Base-by-base conservation (phyloP, 2,797 vertebrate species). In the Hydrophis major region DNA sequence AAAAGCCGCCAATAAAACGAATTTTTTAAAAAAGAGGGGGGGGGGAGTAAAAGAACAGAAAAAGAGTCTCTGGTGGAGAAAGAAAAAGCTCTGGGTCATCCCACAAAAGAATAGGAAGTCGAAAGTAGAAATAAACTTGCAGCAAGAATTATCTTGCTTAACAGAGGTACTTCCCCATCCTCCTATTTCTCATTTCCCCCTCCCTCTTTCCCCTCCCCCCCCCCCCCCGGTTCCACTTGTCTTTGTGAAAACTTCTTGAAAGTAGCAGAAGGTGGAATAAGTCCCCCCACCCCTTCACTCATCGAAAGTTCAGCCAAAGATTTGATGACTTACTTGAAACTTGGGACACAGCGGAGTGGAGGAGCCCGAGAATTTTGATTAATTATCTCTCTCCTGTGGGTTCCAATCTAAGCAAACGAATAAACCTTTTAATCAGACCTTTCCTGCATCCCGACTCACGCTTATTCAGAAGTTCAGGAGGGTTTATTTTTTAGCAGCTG, bases 131-230 rank as follows among this genome's bases (percentile, higher is more conserved):
- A 97, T 96, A 97, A 97, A 97, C 89, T 92, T 94, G 96, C 98
- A 98, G 94, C 97, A 97, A 98, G 98, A 98, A 98, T 98, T 97
- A 98, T 98, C 97, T 98, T 98, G 97, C 98, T 98, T 97, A 98
- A 98, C 91, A 95, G 96, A 95, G 95, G 93, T 94, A 95, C 83
- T 94, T 94, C 50, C 53, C 37, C 37, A 37, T n/a, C 63, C 18
- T 6, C 18, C 28, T 22, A 16, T 74, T 56, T 32, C 4, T 56
- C 12, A 16, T 28, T 59, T 28, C 6, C 6, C 60, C 42, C 18
- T 6, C 20, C 12, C 13, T 47, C 59, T 13, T 6, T 32, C 14
- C 18, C 2, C 32, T 6, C 18, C 57, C 28, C 57, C 42, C 96
- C 95, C 37, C 37, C 37, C 37, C 32, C 32, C 92, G 57, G 94